A percentile compares a stretch with the other conserved stretches of the same genome.
Evolutionary conservation across 2,113 vertebrate species (phyloP).

Genomic region (Phainopepla nitens): DNA sequence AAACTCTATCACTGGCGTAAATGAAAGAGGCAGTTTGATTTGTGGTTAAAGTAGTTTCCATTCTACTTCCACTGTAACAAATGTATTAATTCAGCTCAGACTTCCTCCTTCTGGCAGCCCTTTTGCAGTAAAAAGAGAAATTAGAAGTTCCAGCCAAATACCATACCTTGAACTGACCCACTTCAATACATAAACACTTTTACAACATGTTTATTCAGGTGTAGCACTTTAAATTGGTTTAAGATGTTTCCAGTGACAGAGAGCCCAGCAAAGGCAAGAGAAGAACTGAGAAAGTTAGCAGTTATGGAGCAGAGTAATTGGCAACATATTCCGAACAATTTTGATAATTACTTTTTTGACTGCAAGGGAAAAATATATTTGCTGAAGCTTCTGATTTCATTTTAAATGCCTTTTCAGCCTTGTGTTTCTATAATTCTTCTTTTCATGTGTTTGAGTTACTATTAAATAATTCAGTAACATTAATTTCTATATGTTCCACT

Average conservation of each 20-base stretch:
- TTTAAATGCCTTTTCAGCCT: conserved; percentile 68
- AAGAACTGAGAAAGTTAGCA: conserved; percentile 71
- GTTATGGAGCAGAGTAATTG: conserved; percentile 70
- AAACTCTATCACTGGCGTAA: conserved; percentile 81
- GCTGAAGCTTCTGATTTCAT: conserved; percentile 70
- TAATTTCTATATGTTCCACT: conserved; percentile 57
- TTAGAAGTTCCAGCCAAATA: conserved; percentile 84
- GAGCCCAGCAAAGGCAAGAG: conserved; percentile 62
- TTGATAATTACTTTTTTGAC: conserved; percentile 62
- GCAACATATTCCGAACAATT: conserved; percentile 70
- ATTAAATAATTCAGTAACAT: conserved; percentile 65
- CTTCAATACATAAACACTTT: conserved; percentile 88
- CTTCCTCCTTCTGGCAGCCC: conserved; percentile 82
- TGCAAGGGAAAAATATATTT: conserved; percentile 67
- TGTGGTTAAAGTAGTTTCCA: conserved; percentile 82
- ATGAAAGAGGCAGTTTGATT: conserved; percentile 85
- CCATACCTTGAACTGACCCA: conserved; percentile 87
- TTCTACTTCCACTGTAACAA: conserved; percentile 85
- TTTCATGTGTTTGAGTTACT: conserved; percentile 38
- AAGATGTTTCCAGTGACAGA: conserved; percentile 84
- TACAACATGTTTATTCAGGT: conserved; percentile 89
- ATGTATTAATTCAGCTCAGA: conserved; percentile 88
- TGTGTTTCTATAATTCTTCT: conserved; percentile 54
- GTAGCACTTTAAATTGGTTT: conserved; percentile 85
- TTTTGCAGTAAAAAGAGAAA: conserved; percentile 83